Percentiles rank a stretch among this genome's conserved stretches.
phyloP scores from a whole-genome alignment of 2,797 vertebrate species.

The Sebastes baramenuke region DNA sequence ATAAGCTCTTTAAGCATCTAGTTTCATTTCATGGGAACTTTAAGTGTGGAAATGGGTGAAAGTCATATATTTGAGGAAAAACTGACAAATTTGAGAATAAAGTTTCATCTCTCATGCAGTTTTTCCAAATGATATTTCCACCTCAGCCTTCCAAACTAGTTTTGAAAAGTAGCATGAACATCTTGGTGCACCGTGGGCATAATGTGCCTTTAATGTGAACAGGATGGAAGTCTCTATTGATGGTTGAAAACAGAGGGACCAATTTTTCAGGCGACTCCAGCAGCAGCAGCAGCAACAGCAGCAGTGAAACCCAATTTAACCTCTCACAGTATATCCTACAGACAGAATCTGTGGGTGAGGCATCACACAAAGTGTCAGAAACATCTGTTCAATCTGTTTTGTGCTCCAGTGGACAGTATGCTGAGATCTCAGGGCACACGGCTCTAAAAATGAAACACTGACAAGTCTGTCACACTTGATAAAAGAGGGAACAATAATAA shows the following conservation, averaged over 20 bases:
- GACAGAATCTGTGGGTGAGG: conserved; percentile 39
- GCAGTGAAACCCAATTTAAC: conserved; percentile 51
- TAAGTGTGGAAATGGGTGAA: neutral
- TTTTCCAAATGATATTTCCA: neutral
- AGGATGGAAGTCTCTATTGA: conserved; percentile 25
- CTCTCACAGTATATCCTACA: conserved; percentile 31
- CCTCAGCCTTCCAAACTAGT: neutral
- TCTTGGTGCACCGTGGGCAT: neutral
- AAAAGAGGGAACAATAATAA: conserved; percentile 66
- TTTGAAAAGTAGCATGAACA: neutral
- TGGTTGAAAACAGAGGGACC: conserved; percentile 21
- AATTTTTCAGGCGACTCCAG: conserved; percentile 28
- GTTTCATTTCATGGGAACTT: neutral
- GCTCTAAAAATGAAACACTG: conserved; percentile 62
- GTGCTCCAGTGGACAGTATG: conserved; percentile 62
- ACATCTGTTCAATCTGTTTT: conserved; percentile 73
- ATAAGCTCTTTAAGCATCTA: too few species aligned
- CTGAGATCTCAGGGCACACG: conserved; percentile 51
- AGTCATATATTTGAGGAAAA: neutral
- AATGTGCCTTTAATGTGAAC: conserved; percentile 5
- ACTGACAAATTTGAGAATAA: neutral
- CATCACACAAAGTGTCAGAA: conserved; percentile 65
- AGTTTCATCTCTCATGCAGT: neutral
- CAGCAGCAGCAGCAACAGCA: conserved; percentile 6
- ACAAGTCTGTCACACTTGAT: conserved; percentile 74